Base-by-base conservation (phyloP, 2,888 invertebrate genomes). In the Eulithis testata region DNA sequence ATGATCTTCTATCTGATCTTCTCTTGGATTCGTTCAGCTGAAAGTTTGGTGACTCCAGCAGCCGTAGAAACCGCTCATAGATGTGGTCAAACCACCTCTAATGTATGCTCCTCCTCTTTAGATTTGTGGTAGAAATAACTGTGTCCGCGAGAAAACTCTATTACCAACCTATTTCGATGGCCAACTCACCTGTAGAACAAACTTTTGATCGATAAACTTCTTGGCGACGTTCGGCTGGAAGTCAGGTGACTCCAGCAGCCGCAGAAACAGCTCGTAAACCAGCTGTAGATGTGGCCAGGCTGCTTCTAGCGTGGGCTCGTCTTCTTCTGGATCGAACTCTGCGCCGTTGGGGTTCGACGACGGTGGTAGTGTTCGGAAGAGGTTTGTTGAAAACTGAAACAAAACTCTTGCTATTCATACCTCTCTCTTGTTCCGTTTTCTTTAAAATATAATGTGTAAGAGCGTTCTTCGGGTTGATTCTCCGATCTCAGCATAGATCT, bases 251-350 rank as follows among this genome's bases (percentile, higher is more conserved):
- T 99, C 98, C 72, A 99, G 93, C 83, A 98, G 96, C 79, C 98
- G 94, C 68, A 95, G 94, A 89, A 96, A 96, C 84, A 95, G 94
- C 86, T 96, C 95, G 85, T 95, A 96, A 60, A 96, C 96, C 84
- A 98, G 94, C 93, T 98, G 98, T 74, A 98, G 94, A 86, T 98
- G 98, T 14, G 98, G 98, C 98, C 98, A 98, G 52, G 98, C 97
- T 4, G 98, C 98, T 93, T 99, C 98, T 80, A 98, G 90, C 56
- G 97, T 98, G 40, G 98, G 98, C 89, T 99, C 98, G 91, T 99
- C 98, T 87, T 99, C 98, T 85, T 98, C 98, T 0, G 98, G 98
- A 89, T 98, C 98, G 87, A 97, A 98, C 87, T 98, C 98, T 0
- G 96, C 96, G 9, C 96, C 97, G 82, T 96, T 96, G 11, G 97